Conservation (phyloP, 2,113 vertebrate genomes). For the Ophthalmolycus amberensis region DNA sequence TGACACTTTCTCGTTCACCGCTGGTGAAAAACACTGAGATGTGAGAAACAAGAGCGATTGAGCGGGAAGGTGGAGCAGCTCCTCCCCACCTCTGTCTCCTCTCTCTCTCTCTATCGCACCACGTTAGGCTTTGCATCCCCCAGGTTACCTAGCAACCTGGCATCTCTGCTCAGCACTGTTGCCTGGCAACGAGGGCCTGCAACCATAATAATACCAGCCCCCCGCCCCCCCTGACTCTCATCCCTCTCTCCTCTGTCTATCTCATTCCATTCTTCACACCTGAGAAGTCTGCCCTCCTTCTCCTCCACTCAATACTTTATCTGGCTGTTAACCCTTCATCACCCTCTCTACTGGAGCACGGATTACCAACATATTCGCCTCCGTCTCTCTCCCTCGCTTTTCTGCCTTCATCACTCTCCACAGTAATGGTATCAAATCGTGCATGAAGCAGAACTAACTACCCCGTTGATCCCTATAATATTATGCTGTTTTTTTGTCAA, state of each 20-base stretch:
- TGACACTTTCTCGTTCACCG: slow-evolving; percentile 41
- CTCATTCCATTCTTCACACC: slow-evolving; percentile 82
- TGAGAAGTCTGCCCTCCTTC: slow-evolving; percentile 75
- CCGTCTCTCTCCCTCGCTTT: slow-evolving; percentile 12
- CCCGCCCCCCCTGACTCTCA: slow-evolving; percentile 65
- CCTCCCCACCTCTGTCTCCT: slow-evolving; percentile 47
- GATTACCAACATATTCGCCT: slow-evolving; percentile 50
- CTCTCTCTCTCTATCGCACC: slow-evolving; percentile 63
- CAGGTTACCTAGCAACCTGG: slow-evolving; percentile 84
- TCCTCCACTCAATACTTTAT: slow-evolving; percentile 63
- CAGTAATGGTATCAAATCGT: slow-evolving; percentile 53
- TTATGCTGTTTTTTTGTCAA: slow-evolving; percentile 69
- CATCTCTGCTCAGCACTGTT: slow-evolving; percentile 78
- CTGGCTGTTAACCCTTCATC: slow-evolving; percentile 73
- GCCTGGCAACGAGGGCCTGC: slow-evolving; percentile 76
- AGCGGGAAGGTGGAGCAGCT: slow-evolving; percentile 67
- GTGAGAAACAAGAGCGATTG: slow-evolving; percentile 37
- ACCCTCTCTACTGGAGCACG: slow-evolving; percentile 59
- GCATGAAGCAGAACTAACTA: slow-evolving; percentile 73
- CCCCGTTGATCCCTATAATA: slow-evolving; percentile 71
- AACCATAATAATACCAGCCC: slow-evolving; percentile 77
- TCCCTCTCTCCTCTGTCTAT: slow-evolving; percentile 61
- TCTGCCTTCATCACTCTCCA: slow-evolving; percentile 47
- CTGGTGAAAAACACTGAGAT: slow-evolving; percentile 55
- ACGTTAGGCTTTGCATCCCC: slow-evolving; percentile 79